phyloP scores from a whole-genome alignment of 2,888 invertebrate genomes.

The Pseudococcus viburni region DNA sequence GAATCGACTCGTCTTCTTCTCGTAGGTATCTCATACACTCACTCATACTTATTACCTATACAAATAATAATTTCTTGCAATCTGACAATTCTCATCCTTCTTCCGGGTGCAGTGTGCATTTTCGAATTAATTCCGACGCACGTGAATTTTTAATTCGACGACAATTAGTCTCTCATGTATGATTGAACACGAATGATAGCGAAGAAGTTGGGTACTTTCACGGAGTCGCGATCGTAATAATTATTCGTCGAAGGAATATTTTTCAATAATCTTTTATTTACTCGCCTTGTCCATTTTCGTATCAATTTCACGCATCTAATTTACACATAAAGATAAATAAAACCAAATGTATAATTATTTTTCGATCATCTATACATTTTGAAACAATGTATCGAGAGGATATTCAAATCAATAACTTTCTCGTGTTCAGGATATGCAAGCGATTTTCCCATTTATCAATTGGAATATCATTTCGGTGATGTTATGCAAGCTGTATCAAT shows the following conservation, averaged over 20 bases:
- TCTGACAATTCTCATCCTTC: slow-evolving; percentile 13
- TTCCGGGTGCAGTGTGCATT: slow-evolving; percentile 27
- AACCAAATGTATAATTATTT: slow-evolving; percentile 6
- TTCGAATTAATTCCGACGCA: slow-evolving; percentile 42
- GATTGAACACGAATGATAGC: background rate
- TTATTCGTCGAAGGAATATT: background rate
- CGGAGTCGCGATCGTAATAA: background rate
- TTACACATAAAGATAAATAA: slow-evolving; percentile 37
- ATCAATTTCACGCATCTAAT: slow-evolving; percentile 20
- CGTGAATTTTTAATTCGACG: slow-evolving; percentile 16
- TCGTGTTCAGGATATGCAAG: background rate
- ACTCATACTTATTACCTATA: background rate
- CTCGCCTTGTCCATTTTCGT: background rate
- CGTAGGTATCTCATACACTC: background rate
- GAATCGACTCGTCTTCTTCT: background rate
- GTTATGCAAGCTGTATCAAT: background rate
- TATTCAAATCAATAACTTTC: slow-evolving; percentile 43
- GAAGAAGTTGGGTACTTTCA: slow-evolving; percentile 10
- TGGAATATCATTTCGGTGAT: background rate
- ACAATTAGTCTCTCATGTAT: slow-evolving; percentile 12
- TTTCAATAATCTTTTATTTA: slow-evolving; percentile 29
- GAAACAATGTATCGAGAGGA: background rate
- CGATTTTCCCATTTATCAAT: background rate
- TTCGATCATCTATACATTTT: background rate
- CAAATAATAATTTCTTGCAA: slow-evolving; percentile 14